A percentile compares a stretch with the other conserved stretches of the same genome.
Evolutionary conservation across 2,888 invertebrate genomes (phyloP).

Genomic region (Ochropacha duplaris): DNA sequence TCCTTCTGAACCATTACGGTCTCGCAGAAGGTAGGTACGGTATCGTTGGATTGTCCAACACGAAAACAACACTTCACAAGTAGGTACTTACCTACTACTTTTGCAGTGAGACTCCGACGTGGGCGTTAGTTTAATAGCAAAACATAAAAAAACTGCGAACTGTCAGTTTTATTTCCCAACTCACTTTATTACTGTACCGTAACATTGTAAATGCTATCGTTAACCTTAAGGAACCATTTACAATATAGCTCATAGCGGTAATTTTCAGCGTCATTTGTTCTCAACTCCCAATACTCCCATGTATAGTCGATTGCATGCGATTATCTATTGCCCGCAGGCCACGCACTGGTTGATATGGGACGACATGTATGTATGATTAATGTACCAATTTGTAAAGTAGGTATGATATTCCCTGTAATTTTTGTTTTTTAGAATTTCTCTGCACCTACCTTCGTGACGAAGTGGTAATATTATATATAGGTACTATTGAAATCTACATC

Average conservation of each 20-base stretch:
- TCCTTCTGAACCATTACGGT: too few relatives aligned
- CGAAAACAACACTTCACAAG: background rate
- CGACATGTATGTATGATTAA: background rate
- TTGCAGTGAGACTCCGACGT: too few relatives aligned
- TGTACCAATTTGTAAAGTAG: background rate
- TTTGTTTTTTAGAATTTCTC: background rate
- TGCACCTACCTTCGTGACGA: too few relatives aligned
- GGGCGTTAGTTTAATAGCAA: background rate
- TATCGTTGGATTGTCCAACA: too few relatives aligned
- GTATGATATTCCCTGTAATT: background rate
- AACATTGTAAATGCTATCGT: background rate
- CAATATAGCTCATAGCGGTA: conserved; percentile 10
- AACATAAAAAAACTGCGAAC: background rate
- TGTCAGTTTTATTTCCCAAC: background rate
- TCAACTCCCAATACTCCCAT: background rate
- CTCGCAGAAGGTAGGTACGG: too few relatives aligned
- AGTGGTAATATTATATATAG: too few relatives aligned
- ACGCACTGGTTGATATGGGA: conserved; percentile 13
- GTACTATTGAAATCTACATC: too few relatives aligned
- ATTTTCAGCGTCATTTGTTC: conserved; percentile 27
- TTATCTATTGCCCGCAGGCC: conserved; percentile 26
- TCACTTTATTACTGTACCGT: background rate
- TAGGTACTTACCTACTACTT: too few relatives aligned
- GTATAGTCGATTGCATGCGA: conserved; percentile 16
- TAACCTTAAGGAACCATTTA: background rate